Evolutionary conservation across 2,113 vertebrate genomes (phyloP).

Genomic region (Pipa parva): DNA sequence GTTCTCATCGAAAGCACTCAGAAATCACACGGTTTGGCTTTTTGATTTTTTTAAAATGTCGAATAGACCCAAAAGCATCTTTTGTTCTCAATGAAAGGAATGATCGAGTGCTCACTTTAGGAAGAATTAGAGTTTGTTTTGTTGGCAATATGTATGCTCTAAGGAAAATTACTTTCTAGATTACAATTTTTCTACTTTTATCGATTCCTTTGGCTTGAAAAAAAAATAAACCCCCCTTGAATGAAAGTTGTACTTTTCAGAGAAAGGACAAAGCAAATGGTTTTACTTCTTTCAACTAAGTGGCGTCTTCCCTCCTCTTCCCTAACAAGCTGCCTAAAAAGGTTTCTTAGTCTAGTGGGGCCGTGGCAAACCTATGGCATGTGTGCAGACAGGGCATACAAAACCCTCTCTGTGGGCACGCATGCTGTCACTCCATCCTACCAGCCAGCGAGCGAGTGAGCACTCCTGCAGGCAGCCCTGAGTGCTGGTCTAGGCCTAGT

Average conservation of each 20-base stretch:
- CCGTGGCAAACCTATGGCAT: too few relatives aligned
- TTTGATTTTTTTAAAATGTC: background rate
- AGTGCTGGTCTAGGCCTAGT: too few relatives aligned
- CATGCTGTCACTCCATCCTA: too few relatives aligned
- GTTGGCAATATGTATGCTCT: constrained; percentile 34
- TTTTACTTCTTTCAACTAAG: constrained; percentile 14
- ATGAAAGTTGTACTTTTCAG: constrained; percentile 47
- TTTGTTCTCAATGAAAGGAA: constrained; percentile 27
- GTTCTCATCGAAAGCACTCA: background rate
- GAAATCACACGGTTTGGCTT: background rate
- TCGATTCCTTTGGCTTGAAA: constrained; percentile 50
- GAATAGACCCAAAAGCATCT: background rate
- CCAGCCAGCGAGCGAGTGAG: too few relatives aligned
- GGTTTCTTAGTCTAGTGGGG: too few relatives aligned
- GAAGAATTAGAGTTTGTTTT: constrained; percentile 44
- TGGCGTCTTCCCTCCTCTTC: background rate
- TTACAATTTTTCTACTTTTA: constrained; percentile 29
- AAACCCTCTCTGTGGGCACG: too few relatives aligned
- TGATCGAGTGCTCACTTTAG: constrained; percentile 51
- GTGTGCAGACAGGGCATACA: too few relatives aligned
- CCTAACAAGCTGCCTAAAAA: background rate
- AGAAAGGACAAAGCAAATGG: constrained; percentile 7
- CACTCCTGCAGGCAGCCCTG: too few relatives aligned
- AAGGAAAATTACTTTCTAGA: constrained; percentile 43
- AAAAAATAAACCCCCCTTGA: constrained; percentile 35